Conservation (phyloP, 2,888 invertebrate species). For the Amorpha juglandis region DNA sequence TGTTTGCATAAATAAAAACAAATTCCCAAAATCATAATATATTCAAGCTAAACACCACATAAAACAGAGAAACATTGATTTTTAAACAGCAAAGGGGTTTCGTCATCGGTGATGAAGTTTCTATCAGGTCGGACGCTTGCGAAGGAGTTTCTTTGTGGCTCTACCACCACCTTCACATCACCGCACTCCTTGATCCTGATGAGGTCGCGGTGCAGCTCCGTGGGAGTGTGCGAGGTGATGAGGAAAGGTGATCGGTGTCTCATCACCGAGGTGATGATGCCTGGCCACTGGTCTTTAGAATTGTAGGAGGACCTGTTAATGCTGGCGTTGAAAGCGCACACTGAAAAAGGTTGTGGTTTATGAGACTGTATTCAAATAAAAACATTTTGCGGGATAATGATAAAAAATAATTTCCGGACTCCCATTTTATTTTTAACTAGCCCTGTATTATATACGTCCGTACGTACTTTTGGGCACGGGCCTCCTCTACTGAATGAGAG, state of each 20-base stretch:
- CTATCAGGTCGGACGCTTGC: slow-evolving; percentile 88
- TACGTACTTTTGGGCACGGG: no score
- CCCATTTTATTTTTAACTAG: no score
- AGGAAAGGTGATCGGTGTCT: slow-evolving; percentile 84
- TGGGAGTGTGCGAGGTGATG: slow-evolving; percentile 87
- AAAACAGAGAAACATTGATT: slow-evolving; percentile 87
- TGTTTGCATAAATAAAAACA: neutral
- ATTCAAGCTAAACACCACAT: slow-evolving; percentile 52
- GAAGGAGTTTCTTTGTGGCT: slow-evolving; percentile 86
- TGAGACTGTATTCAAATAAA: no score
- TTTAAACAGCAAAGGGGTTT: slow-evolving; percentile 88
- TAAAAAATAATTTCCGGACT: no score
- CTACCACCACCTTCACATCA: slow-evolving; percentile 75
- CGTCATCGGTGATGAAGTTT: slow-evolving; percentile 89
- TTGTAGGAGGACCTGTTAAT: slow-evolving; percentile 87
- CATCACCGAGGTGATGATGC: slow-evolving; percentile 84
- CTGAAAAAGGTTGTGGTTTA: slow-evolving; percentile 56
- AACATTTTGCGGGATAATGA: no score
- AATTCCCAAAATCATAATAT: neutral
- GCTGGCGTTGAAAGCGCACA: slow-evolving; percentile 89
- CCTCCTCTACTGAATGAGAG: no score
- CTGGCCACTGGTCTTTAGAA: slow-evolving; percentile 87
- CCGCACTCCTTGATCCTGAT: slow-evolving; percentile 81
- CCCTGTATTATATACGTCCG: no score
- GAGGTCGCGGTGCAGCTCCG: slow-evolving; percentile 87